Percentiles rank a stretch among this genome's conserved stretches.
Conservation (phyloP, 2,888 invertebrate genomes). For the Polyommatus icarus region DNA sequence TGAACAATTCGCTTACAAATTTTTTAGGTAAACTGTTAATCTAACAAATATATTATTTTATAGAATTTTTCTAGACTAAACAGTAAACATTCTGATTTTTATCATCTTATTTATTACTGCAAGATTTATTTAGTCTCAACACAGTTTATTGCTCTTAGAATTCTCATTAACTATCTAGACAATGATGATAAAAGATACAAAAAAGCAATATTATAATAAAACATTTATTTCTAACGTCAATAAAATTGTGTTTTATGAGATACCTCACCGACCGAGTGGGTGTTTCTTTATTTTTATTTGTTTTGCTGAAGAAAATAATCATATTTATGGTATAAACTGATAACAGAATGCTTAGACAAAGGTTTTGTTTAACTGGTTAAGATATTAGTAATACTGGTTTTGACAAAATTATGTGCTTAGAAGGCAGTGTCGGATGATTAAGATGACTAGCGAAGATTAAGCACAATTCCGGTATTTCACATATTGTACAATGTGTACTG, state of each 20-base stretch:
- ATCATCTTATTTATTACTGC: background rate
- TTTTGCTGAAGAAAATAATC: background rate
- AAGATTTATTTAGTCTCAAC: background rate
- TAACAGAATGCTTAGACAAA: background rate
- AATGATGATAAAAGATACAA: background rate
- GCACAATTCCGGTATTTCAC: too few species aligned
- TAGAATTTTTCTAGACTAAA: background rate
- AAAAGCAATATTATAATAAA: slow-evolving; percentile 7
- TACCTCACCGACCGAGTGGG: background rate
- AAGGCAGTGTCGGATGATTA: too few species aligned
- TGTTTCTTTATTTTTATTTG: slow-evolving; percentile 2
- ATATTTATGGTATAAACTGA: background rate
- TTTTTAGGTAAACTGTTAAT: too few species aligned
- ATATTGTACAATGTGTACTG: too few species aligned
- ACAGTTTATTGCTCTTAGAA: slow-evolving; percentile 4
- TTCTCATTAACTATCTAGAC: background rate
- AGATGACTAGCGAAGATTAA: too few species aligned
- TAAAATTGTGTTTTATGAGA: slow-evolving; percentile 9
- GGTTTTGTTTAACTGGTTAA: background rate
- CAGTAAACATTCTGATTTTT: background rate
- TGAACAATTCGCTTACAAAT: too few species aligned
- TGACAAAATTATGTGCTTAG: too few species aligned
- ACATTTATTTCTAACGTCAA: slow-evolving; percentile 6
- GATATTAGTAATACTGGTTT: background rate
- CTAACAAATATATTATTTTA: too few species aligned